These are phyloP conservation scores for Cebuella pygmaea DNA, from an alignment of 2,797 vertebrate species.

Conservation along the genomic window DNA sequence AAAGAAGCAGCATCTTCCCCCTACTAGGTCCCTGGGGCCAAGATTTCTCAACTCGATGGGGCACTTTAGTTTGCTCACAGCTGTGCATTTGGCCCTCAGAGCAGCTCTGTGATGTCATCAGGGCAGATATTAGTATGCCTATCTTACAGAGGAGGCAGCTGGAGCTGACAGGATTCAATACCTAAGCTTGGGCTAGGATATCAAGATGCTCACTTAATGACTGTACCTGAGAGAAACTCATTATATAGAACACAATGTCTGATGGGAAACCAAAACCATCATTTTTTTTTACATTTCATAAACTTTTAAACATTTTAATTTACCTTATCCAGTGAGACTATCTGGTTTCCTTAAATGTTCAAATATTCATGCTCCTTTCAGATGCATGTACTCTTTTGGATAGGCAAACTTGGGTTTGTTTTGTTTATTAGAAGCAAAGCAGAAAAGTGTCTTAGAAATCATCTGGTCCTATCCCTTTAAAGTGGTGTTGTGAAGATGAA, in stretches of 20 bases:
- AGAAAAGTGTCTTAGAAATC: conserved; percentile 30
- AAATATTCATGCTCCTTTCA: conserved; percentile 26
- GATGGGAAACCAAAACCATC: neutral
- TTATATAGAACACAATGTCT: neutral
- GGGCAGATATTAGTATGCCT: neutral
- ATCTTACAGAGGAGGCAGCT: neutral
- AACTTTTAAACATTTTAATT: neutral
- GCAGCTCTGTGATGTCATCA: conserved; percentile 22
- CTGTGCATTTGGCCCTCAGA: neutral
- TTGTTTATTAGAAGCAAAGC: neutral
- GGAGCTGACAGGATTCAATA: neutral
- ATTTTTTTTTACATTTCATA: neutral
- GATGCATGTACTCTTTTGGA: neutral
- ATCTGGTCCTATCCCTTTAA: neutral
- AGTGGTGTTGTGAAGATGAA: neutral
- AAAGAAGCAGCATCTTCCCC: neutral
- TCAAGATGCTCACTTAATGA: neutral
- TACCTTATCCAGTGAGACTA: neutral
- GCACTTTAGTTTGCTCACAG: neutral
- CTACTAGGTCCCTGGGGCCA: neutral
- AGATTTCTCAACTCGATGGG: neutral
- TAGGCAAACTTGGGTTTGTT: conserved; percentile 2
- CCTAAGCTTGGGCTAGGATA: neutral
- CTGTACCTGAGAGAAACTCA: neutral
- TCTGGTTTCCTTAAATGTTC: neutral